A percentile compares a stretch with the other conserved stretches of the same genome.
Evolutionary conservation across 2,113 vertebrate genomes (phyloP).

Genomic region (Penelope pileata): DNA sequence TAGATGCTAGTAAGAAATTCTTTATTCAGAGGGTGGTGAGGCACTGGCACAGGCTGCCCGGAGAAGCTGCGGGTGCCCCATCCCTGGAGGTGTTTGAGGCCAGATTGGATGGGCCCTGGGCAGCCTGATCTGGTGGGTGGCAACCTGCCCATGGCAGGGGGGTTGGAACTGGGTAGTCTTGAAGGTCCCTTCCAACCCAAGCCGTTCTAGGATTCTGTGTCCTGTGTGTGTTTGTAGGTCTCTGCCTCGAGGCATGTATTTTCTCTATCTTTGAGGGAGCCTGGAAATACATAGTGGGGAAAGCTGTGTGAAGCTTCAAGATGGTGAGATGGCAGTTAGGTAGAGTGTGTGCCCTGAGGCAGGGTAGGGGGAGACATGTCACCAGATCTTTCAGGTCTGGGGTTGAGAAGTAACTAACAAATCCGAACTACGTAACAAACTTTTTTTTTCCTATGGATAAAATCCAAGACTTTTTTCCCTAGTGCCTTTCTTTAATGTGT

Average conservation of each 20-base stretch:
- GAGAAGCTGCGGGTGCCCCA: not conserved
- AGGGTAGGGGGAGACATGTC: accelerated
- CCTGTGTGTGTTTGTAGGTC: not conserved
- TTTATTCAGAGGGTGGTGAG: not conserved
- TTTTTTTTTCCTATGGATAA: not conserved
- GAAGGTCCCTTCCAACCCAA: not conserved
- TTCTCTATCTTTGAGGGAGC: not conserved
- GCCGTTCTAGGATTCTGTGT: too few species aligned
- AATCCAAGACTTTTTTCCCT: not conserved
- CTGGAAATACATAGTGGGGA: not conserved
- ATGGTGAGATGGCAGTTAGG: too few species aligned
- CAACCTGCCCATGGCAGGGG: not conserved
- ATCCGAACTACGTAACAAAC: not conserved
- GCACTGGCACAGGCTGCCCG: not conserved
- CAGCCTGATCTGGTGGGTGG: not conserved
- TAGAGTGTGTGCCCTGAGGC: not conserved
- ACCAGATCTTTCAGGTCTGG: not conserved
- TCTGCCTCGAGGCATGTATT: not conserved
- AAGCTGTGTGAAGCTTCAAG: not conserved
- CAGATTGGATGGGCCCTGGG: not conserved
- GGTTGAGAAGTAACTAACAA: not conserved
- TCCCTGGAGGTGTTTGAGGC: not conserved
- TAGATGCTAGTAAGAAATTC: not conserved
- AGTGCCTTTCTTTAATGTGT: not conserved
- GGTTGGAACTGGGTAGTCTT: not conserved